Percentiles rank a stretch among this genome's conserved stretches.
These are phyloP conservation scores for Ischnus inquisitorius DNA, from an alignment of 2,888 invertebrate genomes.

Conservation along the genomic window DNA sequence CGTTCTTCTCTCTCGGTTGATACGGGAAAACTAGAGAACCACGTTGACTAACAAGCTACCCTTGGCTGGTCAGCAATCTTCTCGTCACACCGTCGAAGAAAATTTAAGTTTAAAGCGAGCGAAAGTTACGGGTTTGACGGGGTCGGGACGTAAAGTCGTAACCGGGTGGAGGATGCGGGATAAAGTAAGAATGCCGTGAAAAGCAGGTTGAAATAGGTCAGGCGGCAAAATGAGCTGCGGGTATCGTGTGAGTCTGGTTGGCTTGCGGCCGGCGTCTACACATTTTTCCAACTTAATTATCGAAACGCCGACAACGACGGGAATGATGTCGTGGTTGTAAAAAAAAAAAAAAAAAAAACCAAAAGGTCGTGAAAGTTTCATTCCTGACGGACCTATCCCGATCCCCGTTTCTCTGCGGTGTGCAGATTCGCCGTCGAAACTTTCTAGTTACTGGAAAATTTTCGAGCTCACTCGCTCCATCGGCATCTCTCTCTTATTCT, in stretches of 20 bases:
- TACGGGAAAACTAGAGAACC: too few species aligned
- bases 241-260: slow-evolving; percentile 57
- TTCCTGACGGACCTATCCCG: slow-evolving; percentile 5
- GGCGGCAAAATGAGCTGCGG: slow-evolving; percentile 24
- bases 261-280: slow-evolving; percentile 61
- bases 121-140: slow-evolving; percentile 72
- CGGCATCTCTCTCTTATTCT: slow-evolving; percentile 39
- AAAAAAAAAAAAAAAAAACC: slow-evolving; percentile 10
- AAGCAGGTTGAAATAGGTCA: slow-evolving; percentile 31
- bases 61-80: slow-evolving; percentile 13
- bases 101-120: slow-evolving; percentile 75
- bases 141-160: slow-evolving; percentile 67
- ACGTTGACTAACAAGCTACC: not conserved
- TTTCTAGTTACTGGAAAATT: slow-evolving; percentile 52
- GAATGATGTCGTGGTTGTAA: slow-evolving; percentile 9
- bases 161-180: slow-evolving; percentile 55
- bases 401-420: not conserved
- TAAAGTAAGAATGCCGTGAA: slow-evolving; percentile 41
- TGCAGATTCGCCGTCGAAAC: slow-evolving; percentile 60
- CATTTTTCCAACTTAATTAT: slow-evolving; percentile 83
- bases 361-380: slow-evolving; percentile 55
- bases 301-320: slow-evolving; percentile 68
- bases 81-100: slow-evolving; percentile 56
- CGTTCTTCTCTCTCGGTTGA: too few species aligned
- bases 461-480: slow-evolving; percentile 37